Conservation (phyloP, 1,140 invertebrate species). For the Diprion similis region DNA sequence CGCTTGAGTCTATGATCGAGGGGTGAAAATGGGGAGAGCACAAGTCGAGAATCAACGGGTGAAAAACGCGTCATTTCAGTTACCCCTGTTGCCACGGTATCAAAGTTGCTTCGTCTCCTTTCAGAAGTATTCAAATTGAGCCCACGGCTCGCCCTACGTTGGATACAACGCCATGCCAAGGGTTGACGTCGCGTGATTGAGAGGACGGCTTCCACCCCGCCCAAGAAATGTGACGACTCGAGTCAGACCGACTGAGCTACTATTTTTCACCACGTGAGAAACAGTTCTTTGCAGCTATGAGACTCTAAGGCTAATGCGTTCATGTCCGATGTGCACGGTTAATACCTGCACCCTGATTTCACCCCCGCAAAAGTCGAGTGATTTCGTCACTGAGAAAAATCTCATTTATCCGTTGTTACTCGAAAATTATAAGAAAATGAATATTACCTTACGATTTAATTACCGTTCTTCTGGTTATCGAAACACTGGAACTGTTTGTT, state of each 20-base stretch:
- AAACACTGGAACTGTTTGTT: too few relatives aligned
- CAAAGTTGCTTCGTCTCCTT: neutral
- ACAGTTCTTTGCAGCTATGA: neutral
- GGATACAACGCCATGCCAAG: neutral
- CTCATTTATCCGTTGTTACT: neutral
- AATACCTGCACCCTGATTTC: too few relatives aligned
- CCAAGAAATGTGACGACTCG: neutral
- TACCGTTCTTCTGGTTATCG: too few relatives aligned
- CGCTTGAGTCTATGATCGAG: too few relatives aligned
- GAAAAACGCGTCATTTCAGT: too few relatives aligned
- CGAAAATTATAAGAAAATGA: neutral
- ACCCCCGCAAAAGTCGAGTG: too few relatives aligned
- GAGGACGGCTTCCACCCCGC: neutral
- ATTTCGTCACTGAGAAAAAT: too few relatives aligned
- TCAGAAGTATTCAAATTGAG: neutral
- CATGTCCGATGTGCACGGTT: too few relatives aligned
- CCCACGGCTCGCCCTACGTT: neutral
- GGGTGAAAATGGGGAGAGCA: neutral
- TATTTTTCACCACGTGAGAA: neutral
- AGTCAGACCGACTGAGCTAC: neutral
- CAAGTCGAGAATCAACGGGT: neutral
- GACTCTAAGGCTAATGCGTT: neutral
- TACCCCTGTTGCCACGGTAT: too few relatives aligned
- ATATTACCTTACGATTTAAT: too few relatives aligned
- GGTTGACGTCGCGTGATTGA: slow-evolving; percentile 1